Base-by-base conservation (phyloP, 2,797 vertebrate genomes). In the Ciconia nigra region DNA sequence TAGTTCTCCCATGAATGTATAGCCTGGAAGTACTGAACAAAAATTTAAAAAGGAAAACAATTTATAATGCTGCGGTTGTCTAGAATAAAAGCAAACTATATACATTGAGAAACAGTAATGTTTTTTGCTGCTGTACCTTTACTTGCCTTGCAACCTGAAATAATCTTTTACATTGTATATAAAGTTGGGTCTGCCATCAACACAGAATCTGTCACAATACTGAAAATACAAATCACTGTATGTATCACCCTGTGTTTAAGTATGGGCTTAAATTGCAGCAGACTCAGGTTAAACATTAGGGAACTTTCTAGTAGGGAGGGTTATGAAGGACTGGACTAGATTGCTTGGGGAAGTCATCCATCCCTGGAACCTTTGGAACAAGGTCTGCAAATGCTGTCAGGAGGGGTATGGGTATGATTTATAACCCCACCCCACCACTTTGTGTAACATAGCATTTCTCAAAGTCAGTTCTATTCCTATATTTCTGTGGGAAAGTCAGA, bases 251-350 rank as follows among this genome's bases (percentile, higher is more conserved):
- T 10, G 2, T 83, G 41, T 80, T 70, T 90, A 55, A 73, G 14
- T 35, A 19, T 19, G 26, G 33, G 9, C 33, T 81, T 83, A 55
- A 90, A 74, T 54, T 74, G 49, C 33, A 49, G 9, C 33, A 78
- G 41, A 71, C 25, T 59, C 15, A 33, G 26, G 76, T 94, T 96
- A 96, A 96, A 78, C 44, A 95, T 95, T 78, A 95, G 69, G 65
- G 81, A 81, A 20, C 52, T 65, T 79, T 72, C 41, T 89, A 54
- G 46, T 31, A 55, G 35, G 52, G 26, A 61, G n/a, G n/a, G 33
- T 73, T 79, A n/a, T 47, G 58, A 76, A 87, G 73, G 22, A 18
- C 5, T 52, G 12, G 22, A 26, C 25, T 84, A 22, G 58, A 65
- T 49, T 87, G 37, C 66, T 37, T 51, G 70, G 78, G 65, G 54